Percentiles rank a stretch among this genome's conserved stretches.
These are phyloP conservation scores for Dunckerocampus dactyliophorus DNA, from an alignment of 2,113 vertebrate genomes.

Conservation along the genomic window DNA sequence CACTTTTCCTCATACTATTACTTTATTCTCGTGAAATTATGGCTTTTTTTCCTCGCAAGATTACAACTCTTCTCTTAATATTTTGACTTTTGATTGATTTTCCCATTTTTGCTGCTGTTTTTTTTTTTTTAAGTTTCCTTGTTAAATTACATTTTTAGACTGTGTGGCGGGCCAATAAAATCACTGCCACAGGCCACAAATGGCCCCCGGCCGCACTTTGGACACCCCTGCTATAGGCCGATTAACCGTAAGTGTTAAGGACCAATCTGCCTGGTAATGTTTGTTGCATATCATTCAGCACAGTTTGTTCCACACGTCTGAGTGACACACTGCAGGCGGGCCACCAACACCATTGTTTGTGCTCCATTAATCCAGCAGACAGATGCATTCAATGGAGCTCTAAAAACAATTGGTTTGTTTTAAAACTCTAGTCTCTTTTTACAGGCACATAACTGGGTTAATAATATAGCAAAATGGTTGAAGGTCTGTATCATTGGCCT, in stretches of 20 bases:
- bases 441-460: conserved; percentile 5
- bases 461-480: conserved; percentile 11
- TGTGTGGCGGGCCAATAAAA: no score
- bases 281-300: conserved; percentile 3
- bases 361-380: conserved; percentile 17
- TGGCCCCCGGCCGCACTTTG: no score
- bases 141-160: no score
- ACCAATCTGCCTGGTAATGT: not conserved
- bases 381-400: conserved; percentile 8
- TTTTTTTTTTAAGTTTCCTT: no score
- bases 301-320: not conserved
- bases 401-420: conserved; percentile 22
- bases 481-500: not conserved
- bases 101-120: no score
- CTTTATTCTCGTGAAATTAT: no score
- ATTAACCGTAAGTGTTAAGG: not conserved
- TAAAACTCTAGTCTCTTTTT: not conserved
- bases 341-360: not conserved
- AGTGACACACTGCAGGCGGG: not conserved
- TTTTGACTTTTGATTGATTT: no score
- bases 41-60: no score
- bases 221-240: not conserved
- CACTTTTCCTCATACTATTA: no score
- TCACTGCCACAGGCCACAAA: no score
- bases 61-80: no score